Evolutionary conservation across 2,888 invertebrate genomes (phyloP), one percentile per base, ranked within the genome.

Genomic region (Acanthosepion lycidas): DNA sequence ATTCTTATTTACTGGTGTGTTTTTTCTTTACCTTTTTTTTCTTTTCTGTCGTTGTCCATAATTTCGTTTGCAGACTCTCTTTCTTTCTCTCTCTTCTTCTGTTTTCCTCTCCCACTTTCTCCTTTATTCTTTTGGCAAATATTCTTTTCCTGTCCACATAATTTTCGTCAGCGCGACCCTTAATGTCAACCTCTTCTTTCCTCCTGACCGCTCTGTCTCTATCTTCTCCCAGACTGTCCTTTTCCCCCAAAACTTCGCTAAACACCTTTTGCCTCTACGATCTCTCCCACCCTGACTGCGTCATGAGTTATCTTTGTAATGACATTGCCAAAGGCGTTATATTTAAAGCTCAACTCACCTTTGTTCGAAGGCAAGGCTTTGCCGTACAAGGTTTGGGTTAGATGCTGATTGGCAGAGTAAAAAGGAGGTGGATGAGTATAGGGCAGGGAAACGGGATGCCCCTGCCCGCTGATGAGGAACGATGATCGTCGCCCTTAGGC

Each of bases 131-230:
- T 12, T 78, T 78, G 78, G 78, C 78, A 78, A 78, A 78, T 78
- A 78, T 78, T 78, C 78, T 78, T 78, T 78, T 33, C 78, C n/a
- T 78, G 78, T 78, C 78, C 78, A 78, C 78, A 78, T n/a, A 78
- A 78, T 78, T 78, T 78, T 78, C 78, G 78, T n/a, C n/a, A 78
- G n/a, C 9, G n/a, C 78, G 23, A 23, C 23, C 59, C 23, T 59
- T 23, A 59, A 59, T 59, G 59, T 59, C 59, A 59, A 59, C 59
- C 23, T 59, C 59, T 59, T 59, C 23, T 59, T 59, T 59, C 59
- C 59, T 59, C 59, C 6, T 23, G 78, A 78, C 78, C 78, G 5
- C n/a, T 78, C 78, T n/a, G 33, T 78, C n/a, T 12, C n/a, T 78
- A 33, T 78, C 78, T 78, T 78, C n/a, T n/a, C n/a, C n/a, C n/a